Conservation (phyloP, 1,140 invertebrate genomes). For the Aporrectodea caliginosa region DNA sequence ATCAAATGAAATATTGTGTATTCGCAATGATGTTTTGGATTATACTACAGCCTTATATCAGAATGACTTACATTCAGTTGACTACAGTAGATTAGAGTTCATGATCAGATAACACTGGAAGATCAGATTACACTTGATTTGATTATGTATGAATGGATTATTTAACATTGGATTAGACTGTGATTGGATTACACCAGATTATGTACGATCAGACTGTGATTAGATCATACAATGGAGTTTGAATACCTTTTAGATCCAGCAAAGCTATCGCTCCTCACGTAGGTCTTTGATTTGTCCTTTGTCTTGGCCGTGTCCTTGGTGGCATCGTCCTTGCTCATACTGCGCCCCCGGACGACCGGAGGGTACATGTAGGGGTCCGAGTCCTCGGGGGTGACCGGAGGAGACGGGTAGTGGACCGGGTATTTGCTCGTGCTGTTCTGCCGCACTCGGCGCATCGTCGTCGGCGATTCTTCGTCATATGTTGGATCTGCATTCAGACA, state of each 20-base stretch:
- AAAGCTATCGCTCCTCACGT: not conserved
- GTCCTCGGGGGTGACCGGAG: constrained; percentile 16
- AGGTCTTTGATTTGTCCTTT: not conserved
- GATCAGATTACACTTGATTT: too few relatives aligned
- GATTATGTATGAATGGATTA: too few relatives aligned
- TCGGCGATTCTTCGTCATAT: constrained; percentile 32
- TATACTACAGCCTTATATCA: too few relatives aligned
- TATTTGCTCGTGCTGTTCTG: constrained; percentile 13
- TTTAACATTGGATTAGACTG: too few relatives aligned
- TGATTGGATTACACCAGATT: too few relatives aligned
- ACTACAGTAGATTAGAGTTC: too few relatives aligned
- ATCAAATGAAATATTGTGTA: too few relatives aligned
- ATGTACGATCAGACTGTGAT: too few relatives aligned
- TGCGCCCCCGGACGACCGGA: constrained; percentile 6
- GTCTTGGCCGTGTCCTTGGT: not conserved
- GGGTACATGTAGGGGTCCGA: not conserved
- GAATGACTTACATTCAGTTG: too few relatives aligned
- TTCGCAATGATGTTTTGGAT: too few relatives aligned
- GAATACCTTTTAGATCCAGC: not conserved
- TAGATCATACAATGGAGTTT: too few relatives aligned
- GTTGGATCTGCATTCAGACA: constrained; percentile 33
- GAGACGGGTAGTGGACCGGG: constrained; percentile 11
- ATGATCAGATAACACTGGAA: too few relatives aligned
- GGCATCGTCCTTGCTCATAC: constrained; percentile 13
- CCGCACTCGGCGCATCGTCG: constrained; percentile 9